A percentile compares a stretch with the other conserved stretches of the same genome.
Evolutionary conservation across 2,113 vertebrate genomes (phyloP).

Genomic region (Pelvicachromis taeniatus): DNA sequence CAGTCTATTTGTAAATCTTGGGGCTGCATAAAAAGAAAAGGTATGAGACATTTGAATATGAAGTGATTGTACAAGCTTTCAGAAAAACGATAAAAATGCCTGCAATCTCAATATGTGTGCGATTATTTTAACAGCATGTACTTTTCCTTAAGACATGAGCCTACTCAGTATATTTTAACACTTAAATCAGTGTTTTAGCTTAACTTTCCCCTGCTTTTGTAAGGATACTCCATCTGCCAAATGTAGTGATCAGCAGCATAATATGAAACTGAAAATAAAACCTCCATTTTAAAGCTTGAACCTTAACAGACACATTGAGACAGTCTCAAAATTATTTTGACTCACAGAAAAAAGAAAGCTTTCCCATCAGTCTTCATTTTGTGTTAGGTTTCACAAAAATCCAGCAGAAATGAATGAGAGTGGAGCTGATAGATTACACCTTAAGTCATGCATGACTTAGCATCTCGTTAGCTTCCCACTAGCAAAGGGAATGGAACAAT

Average conservation of each 20-base stretch:
- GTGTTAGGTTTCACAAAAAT: background rate
- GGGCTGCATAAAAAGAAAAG: background rate
- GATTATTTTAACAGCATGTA: no score
- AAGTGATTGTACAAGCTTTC: no score
- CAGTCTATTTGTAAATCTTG: background rate
- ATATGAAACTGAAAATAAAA: background rate
- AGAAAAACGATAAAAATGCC: no score
- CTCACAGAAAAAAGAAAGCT: background rate
- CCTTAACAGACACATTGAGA: background rate
- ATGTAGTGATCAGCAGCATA: background rate
- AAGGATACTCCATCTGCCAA: background rate
- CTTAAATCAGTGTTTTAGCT: background rate
- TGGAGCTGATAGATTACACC: constrained; percentile 36
- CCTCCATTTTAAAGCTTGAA: background rate
- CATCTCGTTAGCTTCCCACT: constrained; percentile 31
- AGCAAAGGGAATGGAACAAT: background rate
- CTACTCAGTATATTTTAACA: background rate
- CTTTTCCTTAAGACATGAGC: background rate
- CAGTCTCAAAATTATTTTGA: background rate
- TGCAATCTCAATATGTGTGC: no score
- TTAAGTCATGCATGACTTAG: constrained; percentile 27
- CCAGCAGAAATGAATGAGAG: background rate
- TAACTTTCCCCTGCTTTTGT: background rate
- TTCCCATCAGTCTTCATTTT: constrained; percentile 35
- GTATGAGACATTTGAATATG: background rate